Conservation (phyloP, 2,888 invertebrate species). For the Notodonta ziczac region DNA sequence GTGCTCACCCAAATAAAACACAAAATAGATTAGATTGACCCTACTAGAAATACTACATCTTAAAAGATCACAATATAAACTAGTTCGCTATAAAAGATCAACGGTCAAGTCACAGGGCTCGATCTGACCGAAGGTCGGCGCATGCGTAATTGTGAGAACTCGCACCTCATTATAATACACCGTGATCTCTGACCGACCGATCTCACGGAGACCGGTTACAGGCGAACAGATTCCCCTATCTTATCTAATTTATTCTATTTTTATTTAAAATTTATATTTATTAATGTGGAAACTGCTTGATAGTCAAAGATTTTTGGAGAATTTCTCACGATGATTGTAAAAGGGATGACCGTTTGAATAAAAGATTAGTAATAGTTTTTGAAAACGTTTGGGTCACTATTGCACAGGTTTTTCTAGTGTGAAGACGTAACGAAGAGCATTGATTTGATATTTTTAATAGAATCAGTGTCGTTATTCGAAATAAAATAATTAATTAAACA, state of each 20-base stretch:
- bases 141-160: slow-evolving; percentile 69
- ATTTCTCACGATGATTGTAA: slow-evolving; percentile 45
- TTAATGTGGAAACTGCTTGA: slow-evolving; percentile 51
- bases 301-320: slow-evolving; percentile 24
- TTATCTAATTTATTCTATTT: slow-evolving; percentile 62
- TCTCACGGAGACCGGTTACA: slow-evolving; percentile 68
- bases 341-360: slow-evolving; percentile 26
- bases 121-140: slow-evolving; percentile 61
- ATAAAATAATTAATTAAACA: too few relatives aligned
- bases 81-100: slow-evolving; percentile 59
- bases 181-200: slow-evolving; percentile 63
- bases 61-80: slow-evolving; percentile 24
- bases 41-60: not conserved
- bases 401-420: not conserved
- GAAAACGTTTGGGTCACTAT: slow-evolving; percentile 6
- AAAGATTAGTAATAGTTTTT: slow-evolving; percentile 11
- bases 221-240: slow-evolving; percentile 48
- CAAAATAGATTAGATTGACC: not conserved
- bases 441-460: not conserved
- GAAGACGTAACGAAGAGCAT: not conserved
- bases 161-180: slow-evolving; percentile 39
- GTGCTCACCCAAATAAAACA: not conserved
- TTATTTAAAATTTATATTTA: slow-evolving; percentile 53
- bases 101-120: slow-evolving; percentile 67
- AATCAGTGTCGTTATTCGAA: not conserved